These are phyloP conservation scores for Peucedramus taeniatus DNA, from an alignment of 2,113 vertebrate species.

Conservation along the genomic window DNA sequence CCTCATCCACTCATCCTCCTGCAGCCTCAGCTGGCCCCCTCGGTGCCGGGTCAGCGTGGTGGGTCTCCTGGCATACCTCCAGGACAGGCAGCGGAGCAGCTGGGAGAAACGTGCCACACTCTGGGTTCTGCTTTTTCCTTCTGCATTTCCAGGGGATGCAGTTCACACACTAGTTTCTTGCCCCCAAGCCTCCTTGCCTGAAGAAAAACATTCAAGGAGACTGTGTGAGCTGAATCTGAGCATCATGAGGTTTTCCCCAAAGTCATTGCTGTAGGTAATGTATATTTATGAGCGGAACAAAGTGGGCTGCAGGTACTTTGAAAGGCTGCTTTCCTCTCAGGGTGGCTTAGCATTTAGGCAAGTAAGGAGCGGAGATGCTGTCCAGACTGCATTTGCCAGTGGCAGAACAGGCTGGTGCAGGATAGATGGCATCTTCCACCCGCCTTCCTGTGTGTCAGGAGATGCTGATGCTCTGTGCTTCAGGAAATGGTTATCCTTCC, in stretches of 20 bases:
- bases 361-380: neutral
- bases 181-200: neutral
- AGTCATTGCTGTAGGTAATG: constrained; percentile 37
- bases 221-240: constrained; percentile 17
- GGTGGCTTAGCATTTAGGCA: neutral
- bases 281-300: constrained; percentile 52
- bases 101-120: fast-evolving
- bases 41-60: fast-evolving
- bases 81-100: neutral
- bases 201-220: constrained; percentile 43
- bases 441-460: fast-evolving
- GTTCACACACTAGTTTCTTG: neutral
- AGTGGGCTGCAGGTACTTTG: constrained; percentile 5
- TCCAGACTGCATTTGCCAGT: neutral
- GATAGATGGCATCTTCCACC: neutral
- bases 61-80: neutral
- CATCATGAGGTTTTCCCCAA: neutral
- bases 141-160: neutral
- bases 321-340: neutral
- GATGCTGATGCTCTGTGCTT: neutral
- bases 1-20: neutral
- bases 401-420: neutral
- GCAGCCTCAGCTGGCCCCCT: neutral
- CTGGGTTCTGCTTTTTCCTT: neutral
- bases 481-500: neutral